Evolutionary conservation across 2,888 invertebrate species (phyloP), one percentile per base, ranked within the genome.

Genomic region (Barypeithes pellucidus): DNA sequence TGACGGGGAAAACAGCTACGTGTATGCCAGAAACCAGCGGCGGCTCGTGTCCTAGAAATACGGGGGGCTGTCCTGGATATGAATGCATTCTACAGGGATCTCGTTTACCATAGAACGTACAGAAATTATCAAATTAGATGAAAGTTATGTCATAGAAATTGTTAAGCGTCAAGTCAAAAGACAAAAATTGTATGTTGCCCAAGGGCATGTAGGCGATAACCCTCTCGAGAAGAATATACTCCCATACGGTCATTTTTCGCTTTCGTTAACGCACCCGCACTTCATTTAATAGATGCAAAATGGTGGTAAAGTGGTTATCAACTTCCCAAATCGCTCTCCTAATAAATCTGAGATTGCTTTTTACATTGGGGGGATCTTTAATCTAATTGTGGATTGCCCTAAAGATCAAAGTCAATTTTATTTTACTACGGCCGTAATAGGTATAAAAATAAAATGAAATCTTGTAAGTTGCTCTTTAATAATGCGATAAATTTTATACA

Each of bases 261-360:
- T 29, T 60, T 22, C 47, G 47, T 67, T 59, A 45, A 9, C 33
- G 16, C 14, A 39, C n/a, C 43, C 57, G 43, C 59, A 59, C 52
- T 50, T 41, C 60, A 52, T 43, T 39, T 69, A 69, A 52, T 69
- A 62, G 52, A 62, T 69, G 69, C 69, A 69, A 69, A 69, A 45
- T 52, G 54, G 52, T 50, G 22, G 60, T 67, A 60, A 67, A 67
- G 67, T 67, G 67, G 67, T 67, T 67, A 67, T 67, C 67, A 45
- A 33, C 47, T 33, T 47, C 43, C 22, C 45, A 67, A 60, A 61
- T 61, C 61, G 52, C 14, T 29, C 29, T 24, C 14, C 20, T 50
- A 50, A 52, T 52, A 52, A 52, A 14, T 52, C 14, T 2, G 29
- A 52, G 52, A 52, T 52, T 52, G 52, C 52, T 52, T 52, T 52